Evolutionary conservation across 2,113 vertebrate genomes (phyloP), one percentile per base, ranked within the genome.

Genomic region (Amphiprion percula): DNA sequence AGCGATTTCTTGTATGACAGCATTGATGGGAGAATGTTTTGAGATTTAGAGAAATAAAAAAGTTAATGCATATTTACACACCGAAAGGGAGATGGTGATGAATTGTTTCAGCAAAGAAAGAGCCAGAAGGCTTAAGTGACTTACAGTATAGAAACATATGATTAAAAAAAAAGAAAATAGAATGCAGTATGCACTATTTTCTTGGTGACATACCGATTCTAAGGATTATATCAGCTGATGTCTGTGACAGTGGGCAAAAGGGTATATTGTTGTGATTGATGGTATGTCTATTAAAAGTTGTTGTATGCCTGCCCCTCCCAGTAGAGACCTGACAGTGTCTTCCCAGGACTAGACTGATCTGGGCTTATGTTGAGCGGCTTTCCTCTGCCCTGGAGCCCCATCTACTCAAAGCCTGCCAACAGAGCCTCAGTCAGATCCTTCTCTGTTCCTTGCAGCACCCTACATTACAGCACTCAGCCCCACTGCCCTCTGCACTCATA

Each of bases 341-440:
- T 88, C 73, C 73, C 37, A 58, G 82, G 80, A 81, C 70, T 62
- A 83, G 80, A 88, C 85, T 85, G 85, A 93, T 91, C 83, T 70
- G 77, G 85, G 82, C 89, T 90, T 88, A 86, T 54, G 70, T 47
- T 88, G 88, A 90, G 80, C 79, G 60, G 78, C 86, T 90, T 89
- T 82, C 52, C 74, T 66, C 68, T 64, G 61, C 84, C 71, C 68
- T 1, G 1, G 72, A 85, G 86, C 77, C 39, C 53, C 46, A 54
- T 86, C 70, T 59, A 26, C 80, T 83, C 74, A 74, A 82, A 82
- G 69, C 39, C 72, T 84, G 76, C 79, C 77, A 78, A 50, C 77
- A 70, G 62, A 83, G 47, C 60, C 68, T 76, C 72, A 44, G 72
- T 84, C 50, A 47, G 84, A 83, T 79, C 65, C 46, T 65, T 53